Base-by-base conservation (phyloP, 1,140 invertebrate species). In the Gonioctena quinquepunctata region DNA sequence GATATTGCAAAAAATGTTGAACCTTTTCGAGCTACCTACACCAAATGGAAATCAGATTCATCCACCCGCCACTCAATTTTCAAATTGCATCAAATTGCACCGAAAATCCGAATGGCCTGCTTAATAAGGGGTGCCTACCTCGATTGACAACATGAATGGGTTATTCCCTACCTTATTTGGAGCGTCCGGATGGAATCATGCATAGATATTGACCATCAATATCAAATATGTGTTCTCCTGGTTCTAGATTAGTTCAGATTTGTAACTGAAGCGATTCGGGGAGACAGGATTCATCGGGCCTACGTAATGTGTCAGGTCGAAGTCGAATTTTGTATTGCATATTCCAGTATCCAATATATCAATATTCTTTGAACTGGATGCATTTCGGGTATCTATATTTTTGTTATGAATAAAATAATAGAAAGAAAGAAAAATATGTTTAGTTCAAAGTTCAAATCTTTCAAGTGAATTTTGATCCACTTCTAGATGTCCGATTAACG, bases 151-250 rank as follows among this genome's bases (percentile, higher is more conserved):
- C 13, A 19, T 19, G 59, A 61, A 61, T 61, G 59, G 59, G 59
- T 61, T 61, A 61, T 28, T 61, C 27, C 59, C 23, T 21, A 61
- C 63, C 48, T 66, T 54, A 27, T 42, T 27, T 22, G 18, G 60
- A 21, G 13, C 23, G 50, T 54, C 22, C 48, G 50, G 54, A 66
- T 66, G 63, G 42, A 11, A 66, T 66, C 63, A 54, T 66, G 63
- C 63, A 66, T 66, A 66, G 63, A 66, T 66, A 66, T 66, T 66
- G 42, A 66, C 48, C 63, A 54, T 66, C 63, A 66, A 66, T 66
- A 66, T 66, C 63, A 66, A 66, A 66, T 66, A 54, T 49, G 49
- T 16, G 49, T 27, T 23, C 49, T 54, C 50, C 28, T 61, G 59
- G n/a, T 8, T 27, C 7, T 33, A 19, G 59, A 61, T 61, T 27